Conservation (phyloP, 1,140 invertebrate species). For the Plutomurus gul region DNA sequence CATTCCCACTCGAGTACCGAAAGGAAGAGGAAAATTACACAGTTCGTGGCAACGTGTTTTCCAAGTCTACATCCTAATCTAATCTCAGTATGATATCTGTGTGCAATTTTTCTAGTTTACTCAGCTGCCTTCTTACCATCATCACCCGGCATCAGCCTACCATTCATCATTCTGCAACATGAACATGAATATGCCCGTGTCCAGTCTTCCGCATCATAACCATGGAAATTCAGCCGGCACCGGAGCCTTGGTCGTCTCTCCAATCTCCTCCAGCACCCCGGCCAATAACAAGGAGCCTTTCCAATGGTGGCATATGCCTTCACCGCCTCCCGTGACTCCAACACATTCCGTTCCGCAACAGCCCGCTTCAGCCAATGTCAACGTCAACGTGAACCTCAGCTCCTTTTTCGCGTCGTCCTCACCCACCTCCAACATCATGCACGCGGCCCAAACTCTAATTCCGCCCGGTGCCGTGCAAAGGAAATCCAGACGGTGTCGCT, state of each 20-base stretch:
- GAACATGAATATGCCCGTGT: conserved; percentile 33
- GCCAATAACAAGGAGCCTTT: conserved; percentile 46
- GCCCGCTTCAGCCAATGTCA: conserved; percentile 10
- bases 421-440: conserved; percentile 1
- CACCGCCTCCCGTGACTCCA: conserved; percentile 29
- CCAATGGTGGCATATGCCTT: conserved; percentile 50
- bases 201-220: conserved; percentile 40
- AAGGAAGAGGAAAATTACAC: conserved; percentile 31
- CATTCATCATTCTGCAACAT: conserved; percentile 44
- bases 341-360: conserved; percentile 20
- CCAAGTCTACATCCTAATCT: conserved; percentile 26
- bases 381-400: background rate
- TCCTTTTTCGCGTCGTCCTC: conserved; percentile 18
- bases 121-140: conserved; percentile 43
- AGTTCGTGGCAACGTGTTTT: conserved; percentile 24
- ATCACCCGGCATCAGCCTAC: conserved; percentile 34
- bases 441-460: conserved; percentile 31
- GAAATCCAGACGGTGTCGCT: conserved; percentile 52
- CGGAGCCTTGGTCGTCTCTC: background rate
- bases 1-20: background rate
- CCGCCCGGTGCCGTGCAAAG: conserved; percentile 42
- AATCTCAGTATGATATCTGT: conserved; percentile 19
- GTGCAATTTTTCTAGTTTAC: conserved; percentile 36
- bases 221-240: conserved; percentile 22
- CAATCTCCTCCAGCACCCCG: background rate